Conservation (phyloP, 2,888 invertebrate species). For the Lochmaea crataegi region DNA sequence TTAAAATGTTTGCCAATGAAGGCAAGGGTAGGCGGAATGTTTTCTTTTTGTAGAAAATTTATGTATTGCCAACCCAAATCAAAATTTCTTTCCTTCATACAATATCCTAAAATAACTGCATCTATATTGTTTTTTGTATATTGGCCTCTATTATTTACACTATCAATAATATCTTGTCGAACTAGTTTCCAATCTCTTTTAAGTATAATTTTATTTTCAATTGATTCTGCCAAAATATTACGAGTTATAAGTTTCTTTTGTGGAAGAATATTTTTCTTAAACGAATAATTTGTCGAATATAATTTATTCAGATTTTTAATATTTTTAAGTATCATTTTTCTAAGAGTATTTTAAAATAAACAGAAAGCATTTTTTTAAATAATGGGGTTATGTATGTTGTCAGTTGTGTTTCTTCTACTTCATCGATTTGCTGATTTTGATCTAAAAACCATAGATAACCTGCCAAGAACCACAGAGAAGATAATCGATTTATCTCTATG, state of each 20-base stretch:
- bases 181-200: conserved; percentile 55
- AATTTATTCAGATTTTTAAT: background rate
- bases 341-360: background rate
- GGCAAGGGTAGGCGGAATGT: conserved; percentile 69
- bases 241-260: conserved; percentile 1
- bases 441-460: no score
- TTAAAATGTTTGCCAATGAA: conserved; percentile 70
- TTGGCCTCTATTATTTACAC: conserved; percentile 54
- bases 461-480: no score
- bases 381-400: no score
- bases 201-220: conserved; percentile 23
- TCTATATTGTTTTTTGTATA: conserved; percentile 70
- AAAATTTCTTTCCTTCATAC: conserved; percentile 65
- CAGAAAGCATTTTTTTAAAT: no score
- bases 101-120: conserved; percentile 70
- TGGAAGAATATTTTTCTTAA: conserved; percentile 6
- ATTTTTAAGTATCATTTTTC: background rate
- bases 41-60: conserved; percentile 67
- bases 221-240: conserved; percentile 7
- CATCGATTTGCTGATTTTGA: no score
- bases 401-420: no score
- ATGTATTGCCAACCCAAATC: conserved; percentile 71
- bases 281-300: conserved; percentile 15
- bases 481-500: no score
- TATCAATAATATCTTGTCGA: conserved; percentile 64